Evolutionary conservation across 2,888 invertebrate genomes (phyloP).

Genomic region (Nesidiocoris tenuis): DNA sequence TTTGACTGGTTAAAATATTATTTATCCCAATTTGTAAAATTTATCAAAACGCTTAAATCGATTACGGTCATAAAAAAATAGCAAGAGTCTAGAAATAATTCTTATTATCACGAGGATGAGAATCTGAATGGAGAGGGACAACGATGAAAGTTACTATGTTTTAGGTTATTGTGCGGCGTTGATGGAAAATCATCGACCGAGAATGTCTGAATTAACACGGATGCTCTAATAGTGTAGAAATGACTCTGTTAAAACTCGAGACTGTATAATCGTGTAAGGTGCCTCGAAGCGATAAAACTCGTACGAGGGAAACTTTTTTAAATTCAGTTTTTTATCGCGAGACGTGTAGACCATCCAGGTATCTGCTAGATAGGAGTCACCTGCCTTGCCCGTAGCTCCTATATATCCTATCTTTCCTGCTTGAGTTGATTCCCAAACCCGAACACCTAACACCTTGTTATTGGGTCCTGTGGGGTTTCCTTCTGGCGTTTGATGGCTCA

Average conservation of each 20-base stretch:
- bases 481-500: background rate
- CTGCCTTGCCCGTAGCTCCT: background rate
- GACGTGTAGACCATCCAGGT: background rate
- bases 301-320: background rate
- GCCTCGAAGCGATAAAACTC: background rate
- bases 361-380: background rate
- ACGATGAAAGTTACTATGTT: too few species aligned
- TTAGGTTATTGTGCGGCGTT: too few species aligned
- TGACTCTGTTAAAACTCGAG: conserved; percentile 17
- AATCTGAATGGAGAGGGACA: too few species aligned
- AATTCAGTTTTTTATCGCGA: background rate
- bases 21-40: too few species aligned
- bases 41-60: too few species aligned
- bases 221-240: conserved; percentile 26
- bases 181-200: conserved; percentile 10
- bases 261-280: background rate
- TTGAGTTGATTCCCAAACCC: background rate
- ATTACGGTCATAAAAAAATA: too few species aligned
- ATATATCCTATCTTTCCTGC: background rate
- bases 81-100: too few species aligned
- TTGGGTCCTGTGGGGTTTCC: background rate
- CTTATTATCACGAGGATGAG: too few species aligned
- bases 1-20: too few species aligned
- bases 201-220: conserved; percentile 24
- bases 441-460: background rate